Conservation (phyloP, 2,113 vertebrate species). For the Eulacestoma nigropectus region DNA sequence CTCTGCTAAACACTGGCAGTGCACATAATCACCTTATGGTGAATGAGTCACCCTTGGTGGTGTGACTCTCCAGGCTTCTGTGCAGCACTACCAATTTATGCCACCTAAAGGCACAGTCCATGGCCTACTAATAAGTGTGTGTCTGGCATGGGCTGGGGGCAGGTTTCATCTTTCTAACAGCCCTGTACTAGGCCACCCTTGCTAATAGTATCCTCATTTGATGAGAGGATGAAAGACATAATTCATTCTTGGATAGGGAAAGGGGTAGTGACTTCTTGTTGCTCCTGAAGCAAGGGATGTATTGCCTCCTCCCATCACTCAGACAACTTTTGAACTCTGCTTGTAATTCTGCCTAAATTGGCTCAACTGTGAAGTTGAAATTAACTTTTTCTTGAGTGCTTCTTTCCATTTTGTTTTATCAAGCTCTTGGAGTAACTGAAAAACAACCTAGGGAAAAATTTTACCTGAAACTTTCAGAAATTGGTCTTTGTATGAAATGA, state of each 20-base stretch:
- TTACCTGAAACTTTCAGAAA: neutral
- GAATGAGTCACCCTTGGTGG: neutral
- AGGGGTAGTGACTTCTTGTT: neutral
- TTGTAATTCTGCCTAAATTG: neutral
- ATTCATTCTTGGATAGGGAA: neutral
- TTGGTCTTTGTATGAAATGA: neutral
- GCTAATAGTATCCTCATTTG: neutral
- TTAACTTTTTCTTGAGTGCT: neutral
- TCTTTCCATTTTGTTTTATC: neutral
- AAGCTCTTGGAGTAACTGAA: neutral
- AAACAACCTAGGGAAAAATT: neutral
- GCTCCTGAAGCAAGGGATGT: fast-evolving
- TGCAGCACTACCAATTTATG: neutral
- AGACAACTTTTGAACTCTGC: neutral
- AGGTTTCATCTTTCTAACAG: neutral
- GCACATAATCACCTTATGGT: neutral
- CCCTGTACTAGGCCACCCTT: neutral
- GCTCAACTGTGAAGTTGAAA: neutral
- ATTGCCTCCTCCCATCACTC: fast-evolving
- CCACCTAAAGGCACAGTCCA: neutral
- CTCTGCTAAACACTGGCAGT: neutral
- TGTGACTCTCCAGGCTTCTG: neutral
- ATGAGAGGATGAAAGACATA: neutral
- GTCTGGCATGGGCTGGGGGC: neutral
- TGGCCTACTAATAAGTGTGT: neutral